These are phyloP conservation scores for Hemicentrotus pulcherrimus DNA, from an alignment of 35 echinoderm and acorn worm genomes.

Conservation along the genomic window DNA sequence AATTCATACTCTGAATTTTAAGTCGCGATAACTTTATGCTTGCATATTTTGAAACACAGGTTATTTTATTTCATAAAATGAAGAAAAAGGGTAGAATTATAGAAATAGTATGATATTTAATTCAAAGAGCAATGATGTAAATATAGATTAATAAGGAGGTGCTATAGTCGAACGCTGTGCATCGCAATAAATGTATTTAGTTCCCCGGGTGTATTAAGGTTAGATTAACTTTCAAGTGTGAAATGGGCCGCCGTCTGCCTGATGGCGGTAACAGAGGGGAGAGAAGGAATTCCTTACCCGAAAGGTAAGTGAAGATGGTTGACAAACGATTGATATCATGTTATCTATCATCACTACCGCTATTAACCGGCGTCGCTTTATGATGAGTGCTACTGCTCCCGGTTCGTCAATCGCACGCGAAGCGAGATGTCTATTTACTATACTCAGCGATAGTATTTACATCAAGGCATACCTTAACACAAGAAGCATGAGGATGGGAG, in stretches of 20 bases:
- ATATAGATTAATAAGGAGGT: too few species aligned
- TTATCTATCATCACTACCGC: constrained; percentile 48
- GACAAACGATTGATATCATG: constrained; percentile 55
- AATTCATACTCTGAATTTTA: neutral
- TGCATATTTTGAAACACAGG: neutral
- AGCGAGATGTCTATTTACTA: constrained; percentile 36
- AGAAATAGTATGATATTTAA: neutral
- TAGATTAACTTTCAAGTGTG: neutral
- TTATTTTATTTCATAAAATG: neutral
- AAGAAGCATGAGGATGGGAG: neutral
- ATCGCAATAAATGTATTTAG: too few species aligned
- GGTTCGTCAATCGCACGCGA: constrained; percentile 19
- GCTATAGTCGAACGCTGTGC: too few species aligned
- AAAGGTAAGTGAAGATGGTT: constrained; percentile 45
- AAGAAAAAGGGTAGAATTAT: neutral
- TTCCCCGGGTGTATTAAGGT: neutral
- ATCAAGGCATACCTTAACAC: constrained; percentile 31
- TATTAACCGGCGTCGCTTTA: constrained; percentile 45
- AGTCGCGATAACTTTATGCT: neutral
- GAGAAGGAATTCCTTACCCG: constrained; percentile 38
- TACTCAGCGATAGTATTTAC: constrained; percentile 35
- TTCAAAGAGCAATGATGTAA: too few species aligned
- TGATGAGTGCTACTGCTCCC: constrained; percentile 23
- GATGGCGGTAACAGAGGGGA: neutral
- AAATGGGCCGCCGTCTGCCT: neutral